Percentiles rank a stretch among this genome's conserved stretches.
phyloP scores from a whole-genome alignment of 2,113 vertebrate species.

The Ploceus nigricollis region DNA sequence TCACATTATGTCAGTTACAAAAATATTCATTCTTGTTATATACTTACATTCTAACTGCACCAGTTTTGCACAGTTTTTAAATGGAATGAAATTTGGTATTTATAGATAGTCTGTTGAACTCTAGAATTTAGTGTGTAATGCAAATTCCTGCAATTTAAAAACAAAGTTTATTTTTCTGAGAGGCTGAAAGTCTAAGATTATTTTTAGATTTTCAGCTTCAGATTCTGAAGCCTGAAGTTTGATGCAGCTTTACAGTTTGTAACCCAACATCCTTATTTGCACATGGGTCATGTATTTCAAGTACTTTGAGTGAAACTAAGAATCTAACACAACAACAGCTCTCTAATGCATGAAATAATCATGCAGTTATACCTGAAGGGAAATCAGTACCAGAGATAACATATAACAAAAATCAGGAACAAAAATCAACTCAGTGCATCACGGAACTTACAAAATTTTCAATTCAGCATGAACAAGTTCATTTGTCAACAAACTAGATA shows the following conservation, averaged over 20 bases:
- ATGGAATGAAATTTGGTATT: background rate
- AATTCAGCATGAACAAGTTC: background rate
- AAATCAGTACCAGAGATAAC: background rate
- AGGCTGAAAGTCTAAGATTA: background rate
- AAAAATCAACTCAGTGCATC: background rate
- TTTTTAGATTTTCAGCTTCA: background rate
- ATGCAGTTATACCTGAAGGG: fast-evolving
- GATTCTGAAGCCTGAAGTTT: background rate
- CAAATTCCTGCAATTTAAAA: background rate
- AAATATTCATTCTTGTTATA: background rate
- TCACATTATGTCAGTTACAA: background rate
- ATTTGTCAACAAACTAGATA: background rate
- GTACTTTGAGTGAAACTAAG: background rate
- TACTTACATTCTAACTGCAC: background rate
- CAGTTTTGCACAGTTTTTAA: background rate
- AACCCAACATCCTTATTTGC: background rate
- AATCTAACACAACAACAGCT: background rate
- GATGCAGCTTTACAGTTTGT: background rate
- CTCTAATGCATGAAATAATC: background rate
- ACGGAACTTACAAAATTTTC: background rate
- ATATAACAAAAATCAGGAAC: background rate
- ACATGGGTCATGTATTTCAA: background rate
- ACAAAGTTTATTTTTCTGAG: background rate
- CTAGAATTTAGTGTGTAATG: background rate
- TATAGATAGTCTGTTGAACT: background rate